Evolutionary conservation across 2,113 vertebrate species (phyloP).

Genomic region (Rallus limicola): DNA sequence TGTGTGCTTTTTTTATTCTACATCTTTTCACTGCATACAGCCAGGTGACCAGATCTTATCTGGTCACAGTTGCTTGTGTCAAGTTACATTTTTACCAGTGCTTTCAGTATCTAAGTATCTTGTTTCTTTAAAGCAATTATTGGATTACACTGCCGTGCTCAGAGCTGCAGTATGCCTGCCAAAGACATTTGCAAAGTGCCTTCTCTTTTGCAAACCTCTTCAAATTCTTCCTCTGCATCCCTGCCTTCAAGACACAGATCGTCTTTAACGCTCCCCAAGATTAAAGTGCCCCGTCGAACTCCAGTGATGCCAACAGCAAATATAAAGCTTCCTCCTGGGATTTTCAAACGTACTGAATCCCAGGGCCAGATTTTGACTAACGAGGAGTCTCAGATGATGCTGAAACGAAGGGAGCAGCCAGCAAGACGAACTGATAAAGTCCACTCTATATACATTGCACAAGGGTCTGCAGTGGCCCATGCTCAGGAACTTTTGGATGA

Average conservation of each 20-base stretch:
- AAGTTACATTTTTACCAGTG: background rate
- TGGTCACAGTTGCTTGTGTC: background rate
- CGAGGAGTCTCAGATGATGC: background rate
- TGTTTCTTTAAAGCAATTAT: conserved; percentile 74
- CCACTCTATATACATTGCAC: conserved; percentile 83
- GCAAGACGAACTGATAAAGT: conserved; percentile 85
- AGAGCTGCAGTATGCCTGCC: conserved; percentile 29
- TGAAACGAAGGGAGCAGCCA: conserved; percentile 77
- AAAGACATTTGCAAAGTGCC: conserved; percentile 41
- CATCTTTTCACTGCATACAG: background rate
- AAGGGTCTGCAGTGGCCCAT: conserved; percentile 52
- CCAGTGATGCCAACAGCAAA: conserved; percentile 85
- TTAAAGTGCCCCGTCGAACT: conserved; percentile 80
- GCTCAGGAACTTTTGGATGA: conserved; percentile 21
- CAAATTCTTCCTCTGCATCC: background rate
- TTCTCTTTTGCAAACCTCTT: conserved; percentile 20
- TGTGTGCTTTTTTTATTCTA: conserved; percentile 49
- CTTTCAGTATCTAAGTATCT: conserved; percentile 45
- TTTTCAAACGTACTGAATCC: conserved; percentile 56
- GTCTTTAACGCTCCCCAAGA: conserved; percentile 70
- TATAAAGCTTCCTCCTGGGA: conserved; percentile 82
- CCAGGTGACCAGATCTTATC: background rate
- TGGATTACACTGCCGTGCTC: conserved; percentile 33
- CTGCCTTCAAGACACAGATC: conserved; percentile 55
- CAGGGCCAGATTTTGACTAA: background rate